Conservation (phyloP, 2,888 invertebrate species). For the Temnothorax unifasciatus region DNA sequence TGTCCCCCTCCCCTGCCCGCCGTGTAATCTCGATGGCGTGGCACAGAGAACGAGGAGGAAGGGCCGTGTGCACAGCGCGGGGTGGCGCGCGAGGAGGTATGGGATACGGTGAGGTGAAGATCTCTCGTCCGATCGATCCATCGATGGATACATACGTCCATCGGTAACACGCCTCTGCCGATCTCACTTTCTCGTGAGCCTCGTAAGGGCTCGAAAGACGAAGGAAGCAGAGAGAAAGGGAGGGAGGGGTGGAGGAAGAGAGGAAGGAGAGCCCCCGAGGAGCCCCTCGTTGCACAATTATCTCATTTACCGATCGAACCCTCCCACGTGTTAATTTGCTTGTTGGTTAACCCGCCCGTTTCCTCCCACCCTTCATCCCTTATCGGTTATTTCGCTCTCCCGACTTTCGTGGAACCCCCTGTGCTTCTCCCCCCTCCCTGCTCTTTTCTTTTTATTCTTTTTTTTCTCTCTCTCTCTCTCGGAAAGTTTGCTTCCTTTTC, state of each 20-base stretch:
- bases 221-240: not conserved
- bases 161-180: conserved; percentile 78
- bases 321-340: conserved; percentile 86
- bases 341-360: conserved; percentile 79
- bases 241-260: conserved; percentile 55
- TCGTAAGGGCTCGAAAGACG: conserved; percentile 54
- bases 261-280: conserved; percentile 49
- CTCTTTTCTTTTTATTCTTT: conserved; percentile 40
- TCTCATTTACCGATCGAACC: conserved; percentile 85
- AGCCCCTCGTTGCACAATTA: conserved; percentile 78
- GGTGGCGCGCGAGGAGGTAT: not conserved
- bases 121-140: conserved; percentile 61
- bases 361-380: conserved; percentile 61
- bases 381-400: conserved; percentile 78
- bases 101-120: conserved; percentile 13
- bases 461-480: not conserved
- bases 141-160: conserved; percentile 79
- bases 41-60: conserved; percentile 50
- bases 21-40: conserved; percentile 70
- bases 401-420: conserved; percentile 76
- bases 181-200: conserved; percentile 70
- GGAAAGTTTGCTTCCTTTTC: conserved; percentile 9
- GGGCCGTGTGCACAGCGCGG: not conserved
- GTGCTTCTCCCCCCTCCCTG: conserved; percentile 45
- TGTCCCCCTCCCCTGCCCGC: conserved; percentile 22